A percentile compares a stretch with the other conserved stretches of the same genome.
phyloP scores from a whole-genome alignment of 2,113 vertebrate species.

The Emydura subglobosa region DNA sequence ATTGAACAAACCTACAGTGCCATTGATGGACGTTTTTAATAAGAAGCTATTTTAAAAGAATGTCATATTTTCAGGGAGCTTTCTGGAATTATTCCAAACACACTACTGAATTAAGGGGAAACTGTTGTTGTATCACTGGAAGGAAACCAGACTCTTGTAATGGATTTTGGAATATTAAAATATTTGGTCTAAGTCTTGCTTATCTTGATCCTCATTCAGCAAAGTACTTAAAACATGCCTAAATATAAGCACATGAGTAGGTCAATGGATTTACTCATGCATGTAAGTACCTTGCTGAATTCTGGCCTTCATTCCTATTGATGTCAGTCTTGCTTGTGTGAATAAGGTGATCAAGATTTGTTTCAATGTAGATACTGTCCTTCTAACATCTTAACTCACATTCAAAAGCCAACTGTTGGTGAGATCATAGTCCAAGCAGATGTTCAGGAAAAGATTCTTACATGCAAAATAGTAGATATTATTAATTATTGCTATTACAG shows the following conservation, averaged over 20 bases:
- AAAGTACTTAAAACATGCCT: neutral
- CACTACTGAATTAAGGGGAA: neutral
- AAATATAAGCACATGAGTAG: neutral
- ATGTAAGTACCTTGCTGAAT: neutral
- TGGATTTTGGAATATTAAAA: neutral
- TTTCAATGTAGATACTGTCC: neutral
- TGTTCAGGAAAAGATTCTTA: neutral
- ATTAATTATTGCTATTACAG: neutral
- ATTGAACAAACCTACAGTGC: constrained; percentile 28
- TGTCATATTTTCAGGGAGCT: neutral
- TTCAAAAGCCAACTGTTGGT: neutral
- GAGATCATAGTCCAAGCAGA: neutral
- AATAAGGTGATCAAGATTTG: neutral
- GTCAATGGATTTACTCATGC: neutral
- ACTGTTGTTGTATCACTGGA: neutral
- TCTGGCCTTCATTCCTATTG: neutral
- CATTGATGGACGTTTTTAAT: neutral
- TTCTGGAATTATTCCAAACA: neutral
- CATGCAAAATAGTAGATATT: neutral
- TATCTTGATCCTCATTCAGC: neutral
- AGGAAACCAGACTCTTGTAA: neutral
- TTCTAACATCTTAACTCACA: neutral
- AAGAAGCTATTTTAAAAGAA: constrained; percentile 1
- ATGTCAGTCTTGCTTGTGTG: neutral
- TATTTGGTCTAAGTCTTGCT: neutral